Evolutionary conservation across 2,113 vertebrate species (phyloP).

Genomic region (Antechinus flavipes): DNA sequence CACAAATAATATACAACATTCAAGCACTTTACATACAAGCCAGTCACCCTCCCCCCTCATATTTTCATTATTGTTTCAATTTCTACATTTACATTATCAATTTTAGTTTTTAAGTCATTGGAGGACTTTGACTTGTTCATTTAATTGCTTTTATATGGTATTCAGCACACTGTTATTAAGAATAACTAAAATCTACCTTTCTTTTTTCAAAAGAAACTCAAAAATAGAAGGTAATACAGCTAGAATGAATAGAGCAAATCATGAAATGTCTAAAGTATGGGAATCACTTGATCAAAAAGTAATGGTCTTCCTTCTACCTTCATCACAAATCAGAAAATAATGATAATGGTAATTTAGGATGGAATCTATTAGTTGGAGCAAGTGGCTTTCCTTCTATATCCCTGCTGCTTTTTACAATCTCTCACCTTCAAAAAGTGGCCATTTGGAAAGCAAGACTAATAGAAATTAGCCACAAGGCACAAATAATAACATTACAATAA

Average conservation of each 20-base stretch:
- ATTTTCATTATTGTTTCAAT: neutral
- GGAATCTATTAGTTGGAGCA: neutral
- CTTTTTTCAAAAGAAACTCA: neutral
- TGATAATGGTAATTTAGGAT: neutral
- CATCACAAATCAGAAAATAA: neutral
- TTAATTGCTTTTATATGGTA: neutral
- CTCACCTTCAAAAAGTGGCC: neutral
- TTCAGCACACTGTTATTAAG: neutral
- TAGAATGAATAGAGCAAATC: neutral
- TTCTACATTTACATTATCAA: neutral
- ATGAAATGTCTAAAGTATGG: neutral
- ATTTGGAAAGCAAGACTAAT: neutral
- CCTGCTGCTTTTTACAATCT: neutral
- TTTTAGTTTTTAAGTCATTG: neutral
- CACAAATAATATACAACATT: neutral
- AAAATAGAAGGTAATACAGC: neutral
- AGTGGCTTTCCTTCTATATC: fast-evolving
- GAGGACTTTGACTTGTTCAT: neutral
- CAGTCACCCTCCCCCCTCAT: neutral
- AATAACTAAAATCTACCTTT: neutral
- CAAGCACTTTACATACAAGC: neutral
- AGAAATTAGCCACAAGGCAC: neutral
- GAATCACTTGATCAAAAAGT: neutral
- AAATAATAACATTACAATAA: neutral
- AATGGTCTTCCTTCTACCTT: neutral